Conservation (phyloP, 2,888 invertebrate genomes). For the Coleophora flavipennella region DNA sequence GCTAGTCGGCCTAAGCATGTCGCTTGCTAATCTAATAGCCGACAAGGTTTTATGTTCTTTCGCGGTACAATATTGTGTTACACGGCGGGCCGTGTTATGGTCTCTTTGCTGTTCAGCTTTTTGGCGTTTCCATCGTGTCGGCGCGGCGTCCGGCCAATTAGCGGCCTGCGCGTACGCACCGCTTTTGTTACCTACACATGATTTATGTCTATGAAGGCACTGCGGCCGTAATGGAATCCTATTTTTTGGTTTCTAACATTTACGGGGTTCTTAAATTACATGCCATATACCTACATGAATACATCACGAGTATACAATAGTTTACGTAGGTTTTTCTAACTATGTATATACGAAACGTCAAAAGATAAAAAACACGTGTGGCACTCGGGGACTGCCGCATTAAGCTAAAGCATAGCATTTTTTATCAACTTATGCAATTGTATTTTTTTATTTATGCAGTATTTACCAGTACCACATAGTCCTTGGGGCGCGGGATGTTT, state of each 20-base stretch:
- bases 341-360: too few species aligned
- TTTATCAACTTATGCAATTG: too few species aligned
- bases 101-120: conserved; percentile 32
- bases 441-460: too few species aligned
- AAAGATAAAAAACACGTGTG: too few species aligned
- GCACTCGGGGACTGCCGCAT: too few species aligned
- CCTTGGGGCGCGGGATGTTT: too few species aligned
- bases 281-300: too few species aligned
- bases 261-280: too few species aligned
- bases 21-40: conserved; percentile 55
- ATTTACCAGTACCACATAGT: too few species aligned
- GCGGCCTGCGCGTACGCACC: conserved; percentile 28
- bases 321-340: too few species aligned
- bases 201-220: conserved; percentile 43
- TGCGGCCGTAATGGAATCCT: background rate
- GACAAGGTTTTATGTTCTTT: conserved; percentile 56
- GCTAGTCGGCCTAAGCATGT: conserved; percentile 45
- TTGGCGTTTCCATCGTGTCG: conserved; percentile 30
- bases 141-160: conserved; percentile 31
- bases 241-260: background rate
- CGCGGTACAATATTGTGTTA: conserved; percentile 57
- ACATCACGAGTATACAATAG: too few species aligned
- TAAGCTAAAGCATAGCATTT: too few species aligned
- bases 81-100: conserved; percentile 37
- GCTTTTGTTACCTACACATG: conserved; percentile 59